A percentile compares a stretch with the other conserved stretches of the same genome.
phyloP scores from a whole-genome alignment of 2,113 vertebrate genomes.

The Neodon shergylaensis region DNA sequence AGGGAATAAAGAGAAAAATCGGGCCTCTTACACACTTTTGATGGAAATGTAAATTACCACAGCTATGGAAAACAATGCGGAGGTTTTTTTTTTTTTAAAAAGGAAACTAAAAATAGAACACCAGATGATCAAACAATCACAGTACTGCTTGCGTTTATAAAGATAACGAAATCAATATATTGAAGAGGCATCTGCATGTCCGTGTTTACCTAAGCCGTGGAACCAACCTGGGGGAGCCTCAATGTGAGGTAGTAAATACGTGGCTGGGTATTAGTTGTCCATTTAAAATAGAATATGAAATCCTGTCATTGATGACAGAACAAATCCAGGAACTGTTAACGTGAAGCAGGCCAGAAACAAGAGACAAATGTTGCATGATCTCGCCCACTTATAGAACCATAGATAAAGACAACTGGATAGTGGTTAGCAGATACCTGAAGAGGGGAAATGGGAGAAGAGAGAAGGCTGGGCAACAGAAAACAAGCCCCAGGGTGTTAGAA shows the following conservation, averaged over 20 bases:
- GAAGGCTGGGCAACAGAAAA: not conserved
- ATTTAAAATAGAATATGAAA: not conserved
- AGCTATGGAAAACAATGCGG: not conserved
- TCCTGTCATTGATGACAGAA: not conserved
- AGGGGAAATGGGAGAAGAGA: fast-evolving
- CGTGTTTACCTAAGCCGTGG: not conserved
- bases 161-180: not conserved
- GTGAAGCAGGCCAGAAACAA: not conserved
- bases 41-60: not conserved
- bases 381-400: not conserved
- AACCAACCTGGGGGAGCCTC: not conserved
- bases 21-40: not conserved
- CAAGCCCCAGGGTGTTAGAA: not conserved
- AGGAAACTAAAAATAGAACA: not conserved
- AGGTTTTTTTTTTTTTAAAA: not conserved
- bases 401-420: not conserved
- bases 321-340: not conserved
- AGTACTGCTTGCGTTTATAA: not conserved
- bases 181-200: not conserved
- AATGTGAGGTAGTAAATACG: not conserved
- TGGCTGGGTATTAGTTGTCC: not conserved
- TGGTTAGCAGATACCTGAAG: not conserved
- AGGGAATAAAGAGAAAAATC: not conserved
- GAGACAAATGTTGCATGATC: not conserved
- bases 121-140: not conserved